phyloP scores from a whole-genome alignment of 2,888 invertebrate genomes.

The Tyria jacobaeae region DNA sequence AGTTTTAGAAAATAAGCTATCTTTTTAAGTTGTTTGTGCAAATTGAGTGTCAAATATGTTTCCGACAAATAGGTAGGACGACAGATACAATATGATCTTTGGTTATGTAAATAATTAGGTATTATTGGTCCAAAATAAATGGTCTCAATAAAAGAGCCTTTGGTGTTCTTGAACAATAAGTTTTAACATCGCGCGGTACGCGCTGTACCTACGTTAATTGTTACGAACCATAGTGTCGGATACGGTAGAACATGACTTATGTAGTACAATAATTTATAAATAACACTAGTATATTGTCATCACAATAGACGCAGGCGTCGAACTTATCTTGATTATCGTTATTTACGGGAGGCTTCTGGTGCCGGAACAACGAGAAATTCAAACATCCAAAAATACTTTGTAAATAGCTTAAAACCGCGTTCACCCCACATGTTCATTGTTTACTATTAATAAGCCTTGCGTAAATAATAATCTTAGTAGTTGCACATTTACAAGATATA shows the following conservation, averaged over 20 bases:
- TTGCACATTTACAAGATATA: slow-evolving; percentile 21
- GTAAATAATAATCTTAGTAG: slow-evolving; percentile 26
- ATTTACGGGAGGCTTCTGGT: slow-evolving; percentile 12
- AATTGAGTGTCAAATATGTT: background rate
- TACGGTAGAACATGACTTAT: slow-evolving; percentile 29
- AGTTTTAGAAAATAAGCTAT: background rate
- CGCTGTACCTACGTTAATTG: slow-evolving; percentile 16
- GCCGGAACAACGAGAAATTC: slow-evolving; percentile 7
- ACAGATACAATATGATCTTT: slow-evolving; percentile 7
- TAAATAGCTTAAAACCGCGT: slow-evolving; percentile 19
- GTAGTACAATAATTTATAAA: slow-evolving; percentile 41
- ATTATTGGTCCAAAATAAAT: slow-evolving; percentile 20
- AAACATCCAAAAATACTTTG: slow-evolving; percentile 30
- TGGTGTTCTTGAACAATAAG: slow-evolving; percentile 2
- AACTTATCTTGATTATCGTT: slow-evolving; percentile 25
- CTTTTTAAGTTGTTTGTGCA: background rate
- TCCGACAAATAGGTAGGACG: slow-evolving; percentile 1
- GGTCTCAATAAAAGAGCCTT: slow-evolving; percentile 14
- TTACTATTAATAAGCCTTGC: slow-evolving; percentile 23
- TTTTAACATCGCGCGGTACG: slow-evolving; percentile 3
- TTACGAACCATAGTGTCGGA: slow-evolving; percentile 34
- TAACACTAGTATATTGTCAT: slow-evolving; percentile 71
- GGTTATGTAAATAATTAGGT: slow-evolving; percentile 5
- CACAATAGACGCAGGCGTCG: slow-evolving; percentile 55
- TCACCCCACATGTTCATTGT: slow-evolving; percentile 5